Percentiles rank a stretch among this genome's conserved stretches.
Conservation (phyloP, 2,888 invertebrate species). For the Lasius fuliginosus region DNA sequence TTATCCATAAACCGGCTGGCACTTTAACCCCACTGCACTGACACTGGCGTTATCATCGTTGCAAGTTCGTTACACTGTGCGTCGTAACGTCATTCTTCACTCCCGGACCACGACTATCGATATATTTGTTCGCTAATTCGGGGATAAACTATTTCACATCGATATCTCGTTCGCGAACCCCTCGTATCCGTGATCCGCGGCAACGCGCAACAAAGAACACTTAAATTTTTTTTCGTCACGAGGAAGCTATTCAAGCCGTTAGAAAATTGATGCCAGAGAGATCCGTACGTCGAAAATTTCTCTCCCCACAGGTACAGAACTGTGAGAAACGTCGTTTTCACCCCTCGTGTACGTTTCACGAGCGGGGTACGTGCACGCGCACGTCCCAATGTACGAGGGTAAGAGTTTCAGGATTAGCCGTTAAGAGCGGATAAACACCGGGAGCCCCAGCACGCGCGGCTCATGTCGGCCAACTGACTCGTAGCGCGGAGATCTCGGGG, state of each 20-base stretch:
- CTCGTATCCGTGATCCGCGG: not conserved
- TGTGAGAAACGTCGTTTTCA: conserved; percentile 22
- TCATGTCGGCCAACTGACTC: conserved; percentile 84
- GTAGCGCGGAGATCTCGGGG: conserved; percentile 76
- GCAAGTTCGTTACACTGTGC: conserved; percentile 64
- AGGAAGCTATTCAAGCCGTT: conserved; percentile 3
- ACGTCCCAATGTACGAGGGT: not conserved
- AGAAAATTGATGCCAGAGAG: not conserved
- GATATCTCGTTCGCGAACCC: not conserved
- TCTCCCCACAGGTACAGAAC: conserved; percentile 13
- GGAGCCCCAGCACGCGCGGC: conserved; percentile 79
- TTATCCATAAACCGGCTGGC: conserved; percentile 72
- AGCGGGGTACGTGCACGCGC: conserved; percentile 49
- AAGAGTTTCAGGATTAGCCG: conserved; percentile 57
- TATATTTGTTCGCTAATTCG: not conserved
- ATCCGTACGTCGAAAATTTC: not conserved
- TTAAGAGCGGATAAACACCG: conserved; percentile 56
- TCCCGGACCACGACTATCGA: conserved; percentile 5
- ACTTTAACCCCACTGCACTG: conserved; percentile 76
- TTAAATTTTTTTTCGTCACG: not conserved
- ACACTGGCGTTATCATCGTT: conserved; percentile 66
- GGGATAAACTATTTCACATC: conserved; percentile 13
- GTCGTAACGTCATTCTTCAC: conserved; percentile 48
- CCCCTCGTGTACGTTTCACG: conserved; percentile 44
- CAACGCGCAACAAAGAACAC: conserved; percentile 15